Percentiles rank a stretch among this genome's conserved stretches.
Evolutionary conservation across 2,797 vertebrate species (phyloP).

Genomic region (Gymnopithys bicolor): DNA sequence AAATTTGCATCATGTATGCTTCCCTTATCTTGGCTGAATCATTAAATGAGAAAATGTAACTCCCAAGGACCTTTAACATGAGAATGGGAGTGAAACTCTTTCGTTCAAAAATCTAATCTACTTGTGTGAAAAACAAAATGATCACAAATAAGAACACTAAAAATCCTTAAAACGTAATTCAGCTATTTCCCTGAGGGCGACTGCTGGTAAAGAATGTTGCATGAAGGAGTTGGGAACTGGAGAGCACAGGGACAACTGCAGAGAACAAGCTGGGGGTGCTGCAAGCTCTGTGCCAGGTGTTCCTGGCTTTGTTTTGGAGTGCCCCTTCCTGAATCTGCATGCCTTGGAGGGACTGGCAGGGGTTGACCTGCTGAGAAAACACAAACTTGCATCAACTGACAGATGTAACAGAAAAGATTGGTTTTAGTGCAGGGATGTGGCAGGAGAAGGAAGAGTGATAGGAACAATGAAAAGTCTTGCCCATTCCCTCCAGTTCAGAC

Average conservation of each 20-base stretch:
- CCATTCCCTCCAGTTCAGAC: not conserved
- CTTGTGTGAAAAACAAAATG: not conserved
- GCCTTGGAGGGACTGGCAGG: not conserved
- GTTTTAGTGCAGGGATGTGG: rapidly evolving
- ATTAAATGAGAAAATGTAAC: slow-evolving; percentile 63
- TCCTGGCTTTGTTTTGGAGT: not conserved
- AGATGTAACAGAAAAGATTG: not conserved
- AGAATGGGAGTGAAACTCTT: slow-evolving; percentile 35
- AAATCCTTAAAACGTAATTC: not conserved
- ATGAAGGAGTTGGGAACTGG: not conserved
- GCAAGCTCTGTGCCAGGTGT: not conserved
- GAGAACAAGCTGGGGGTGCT: rapidly evolving
- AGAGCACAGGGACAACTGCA: rapidly evolving
- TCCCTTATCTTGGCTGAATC: slow-evolving; percentile 50
- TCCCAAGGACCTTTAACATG: slow-evolving; percentile 28
- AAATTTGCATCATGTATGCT: slow-evolving; percentile 57
- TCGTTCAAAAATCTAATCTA: not conserved
- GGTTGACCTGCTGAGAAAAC: not conserved
- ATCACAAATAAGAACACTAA: not conserved
- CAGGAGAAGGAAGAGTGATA: not conserved
- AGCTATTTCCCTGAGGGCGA: not conserved
- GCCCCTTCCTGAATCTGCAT: not conserved
- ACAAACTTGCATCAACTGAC: not conserved
- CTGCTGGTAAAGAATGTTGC: not conserved
- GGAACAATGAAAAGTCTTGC: not conserved